These are phyloP conservation scores for Pammene aurita DNA, from an alignment of 2,888 invertebrate species.

Conservation along the genomic window DNA sequence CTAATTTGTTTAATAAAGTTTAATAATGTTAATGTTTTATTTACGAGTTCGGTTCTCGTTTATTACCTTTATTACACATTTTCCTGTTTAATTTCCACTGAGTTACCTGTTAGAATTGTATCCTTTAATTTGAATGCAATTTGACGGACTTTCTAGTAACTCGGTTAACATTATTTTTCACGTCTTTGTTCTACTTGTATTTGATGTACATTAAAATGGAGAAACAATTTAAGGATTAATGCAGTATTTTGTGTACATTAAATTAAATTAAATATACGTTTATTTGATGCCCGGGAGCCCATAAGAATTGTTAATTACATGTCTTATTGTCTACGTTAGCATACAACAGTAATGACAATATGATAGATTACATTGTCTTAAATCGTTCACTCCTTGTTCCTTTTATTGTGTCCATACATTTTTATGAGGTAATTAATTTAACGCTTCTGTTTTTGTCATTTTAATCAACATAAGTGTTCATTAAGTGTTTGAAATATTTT, in stretches of 20 bases:
- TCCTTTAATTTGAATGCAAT: conserved; percentile 64
- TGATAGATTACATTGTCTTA: too few relatives aligned
- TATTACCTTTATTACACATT: conserved; percentile 50
- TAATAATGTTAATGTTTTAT: conserved; percentile 44
- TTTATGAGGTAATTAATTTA: conserved; percentile 5
- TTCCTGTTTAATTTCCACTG: conserved; percentile 46
- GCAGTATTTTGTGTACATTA: conserved; percentile 21
- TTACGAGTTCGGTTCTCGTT: conserved; percentile 45
- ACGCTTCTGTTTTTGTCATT: neutral
- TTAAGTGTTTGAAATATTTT: neutral
- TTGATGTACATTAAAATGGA: conserved; percentile 37
- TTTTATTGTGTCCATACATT: conserved; percentile 13
- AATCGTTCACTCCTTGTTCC: conserved; percentile 22
- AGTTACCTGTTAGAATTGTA: conserved; percentile 48
- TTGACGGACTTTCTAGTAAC: conserved; percentile 50
- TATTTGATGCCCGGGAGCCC: too few relatives aligned
- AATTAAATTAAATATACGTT: too few relatives aligned
- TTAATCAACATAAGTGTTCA: neutral
- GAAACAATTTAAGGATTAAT: conserved; percentile 25
- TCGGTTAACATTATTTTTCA: conserved; percentile 47
- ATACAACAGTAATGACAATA: too few relatives aligned
- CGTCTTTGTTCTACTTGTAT: conserved; percentile 38
- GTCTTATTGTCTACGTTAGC: too few relatives aligned
- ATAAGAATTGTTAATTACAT: too few relatives aligned
- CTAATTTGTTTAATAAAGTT: conserved; percentile 32